Evolutionary conservation across 92 coral and sea anemone genomes (phyloP).

Genomic region (Bergia puertoricense): DNA sequence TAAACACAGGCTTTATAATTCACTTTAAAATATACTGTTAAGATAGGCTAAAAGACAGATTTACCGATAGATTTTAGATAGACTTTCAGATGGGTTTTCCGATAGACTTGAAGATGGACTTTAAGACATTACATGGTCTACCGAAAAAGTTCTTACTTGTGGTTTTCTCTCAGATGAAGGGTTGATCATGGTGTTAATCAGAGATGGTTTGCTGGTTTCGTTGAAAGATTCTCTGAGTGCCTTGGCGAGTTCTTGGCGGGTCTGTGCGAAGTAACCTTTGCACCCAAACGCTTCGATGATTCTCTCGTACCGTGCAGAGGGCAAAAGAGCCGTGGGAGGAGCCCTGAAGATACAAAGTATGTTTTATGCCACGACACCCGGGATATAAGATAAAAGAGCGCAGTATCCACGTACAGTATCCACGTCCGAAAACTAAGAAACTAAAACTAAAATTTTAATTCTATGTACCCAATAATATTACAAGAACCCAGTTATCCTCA

Average conservation of each 20-base stretch:
- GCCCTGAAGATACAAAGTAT: constrained; percentile 55
- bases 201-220: constrained; percentile 71
- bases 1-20: too few relatives aligned
- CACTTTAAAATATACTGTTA: too few relatives aligned
- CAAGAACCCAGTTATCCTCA: too few relatives aligned
- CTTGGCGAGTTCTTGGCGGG: constrained; percentile 66
- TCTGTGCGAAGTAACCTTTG: constrained; percentile 81
- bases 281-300: constrained; percentile 98
- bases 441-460: too few relatives aligned
- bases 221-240: constrained; percentile 73
- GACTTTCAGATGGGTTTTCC: too few relatives aligned
- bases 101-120: not conserved
- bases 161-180: constrained; percentile 91
- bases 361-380: too few relatives aligned
- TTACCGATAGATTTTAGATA: not conserved
- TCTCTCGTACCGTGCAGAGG: constrained; percentile 81
- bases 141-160: constrained; percentile 55
- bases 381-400: too few relatives aligned
- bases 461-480: too few relatives aligned
- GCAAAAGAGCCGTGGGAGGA: constrained; percentile 87
- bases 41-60: not conserved
- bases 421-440: too few relatives aligned
- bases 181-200: constrained; percentile 84
- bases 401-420: too few relatives aligned
- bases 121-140: too few relatives aligned